Evolutionary conservation across 2,113 vertebrate species (phyloP), one percentile per base, ranked within the genome.

Genomic region (Microtus oregoni): DNA sequence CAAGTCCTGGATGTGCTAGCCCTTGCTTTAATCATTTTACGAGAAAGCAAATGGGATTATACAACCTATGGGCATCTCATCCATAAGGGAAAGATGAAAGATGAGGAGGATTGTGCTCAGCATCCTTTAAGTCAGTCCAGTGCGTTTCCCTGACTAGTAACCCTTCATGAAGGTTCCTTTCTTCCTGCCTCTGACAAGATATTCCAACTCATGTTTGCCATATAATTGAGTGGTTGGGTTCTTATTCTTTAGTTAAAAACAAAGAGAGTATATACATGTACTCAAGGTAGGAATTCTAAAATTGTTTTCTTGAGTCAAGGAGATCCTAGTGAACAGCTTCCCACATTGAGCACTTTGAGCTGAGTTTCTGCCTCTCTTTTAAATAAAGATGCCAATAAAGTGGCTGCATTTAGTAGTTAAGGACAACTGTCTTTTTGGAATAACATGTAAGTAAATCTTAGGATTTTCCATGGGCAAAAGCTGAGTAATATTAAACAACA

Each of bases 1-100:
- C 78, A 65, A 35, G 50, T 92, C 63, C 61, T 83, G 41, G 87
- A 8, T 13, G 4, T 77, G 87, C 89, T 96, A 97, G 61, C 5
- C 8, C 70, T 91, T 94, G 68, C 73, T 97, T 96, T 96, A 95
- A 81, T 93, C 87, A 77, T 70, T 93, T 91, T 89, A 79, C 91
- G 90, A 95, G 92, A 97, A 92, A 96, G 86, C 92, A 92, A 91
- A 91, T 38, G 44, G 55, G 52, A 90, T 94, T 6, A 1, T 94
- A 91, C 78, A 95, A 94, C 70, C 47, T 65, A 63, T 28, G 61
- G 44, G 61, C 75, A 47, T 10, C 38, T 87, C 82, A 76, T 8
- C 28, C 52, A 89, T 89, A 92, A 91, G 20, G 24, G 35, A 92
- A 32, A 7, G 10, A 91, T 30, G 26, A 94, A 11, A 9, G 19